Conservation (phyloP, 2,888 invertebrate genomes). For the Coremacera marginata region DNA sequence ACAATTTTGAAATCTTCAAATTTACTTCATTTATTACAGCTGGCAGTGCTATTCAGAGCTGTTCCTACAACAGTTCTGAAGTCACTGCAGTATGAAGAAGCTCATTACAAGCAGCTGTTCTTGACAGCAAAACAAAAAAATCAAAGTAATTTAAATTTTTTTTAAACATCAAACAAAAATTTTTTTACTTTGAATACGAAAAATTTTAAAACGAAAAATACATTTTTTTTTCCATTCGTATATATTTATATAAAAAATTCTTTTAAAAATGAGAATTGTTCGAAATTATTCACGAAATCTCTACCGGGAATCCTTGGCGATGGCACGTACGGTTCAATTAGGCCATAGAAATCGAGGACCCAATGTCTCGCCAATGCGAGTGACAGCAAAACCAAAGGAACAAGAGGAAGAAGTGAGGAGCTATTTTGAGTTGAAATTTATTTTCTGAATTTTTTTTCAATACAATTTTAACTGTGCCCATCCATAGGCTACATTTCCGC, state of each 20-base stretch:
- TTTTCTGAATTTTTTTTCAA: not conserved
- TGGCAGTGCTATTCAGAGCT: not conserved
- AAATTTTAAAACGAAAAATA: not conserved
- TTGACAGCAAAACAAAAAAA: not conserved
- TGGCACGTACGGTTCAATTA: not conserved
- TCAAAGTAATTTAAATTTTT: slow-evolving; percentile 4
- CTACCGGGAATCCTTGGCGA: slow-evolving; percentile 8
- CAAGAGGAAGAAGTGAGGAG: slow-evolving; percentile 25
- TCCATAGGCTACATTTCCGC: slow-evolving; percentile 69
- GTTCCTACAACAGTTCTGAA: not conserved
- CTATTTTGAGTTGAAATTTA: not conserved
- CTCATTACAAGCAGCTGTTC: slow-evolving; percentile 10
- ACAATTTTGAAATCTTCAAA: not conserved
- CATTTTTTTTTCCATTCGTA: not conserved
- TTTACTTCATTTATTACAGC: not conserved
- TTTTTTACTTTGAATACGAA: not conserved
- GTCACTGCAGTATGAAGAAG: not conserved
- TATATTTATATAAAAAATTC: not conserved
- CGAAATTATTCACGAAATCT: not conserved
- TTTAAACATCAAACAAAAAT: slow-evolving; percentile 23
- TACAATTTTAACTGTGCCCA: slow-evolving; percentile 6
- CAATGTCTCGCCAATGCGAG: not conserved
- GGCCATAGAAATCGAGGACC: not conserved
- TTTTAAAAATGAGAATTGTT: slow-evolving; percentile 14
- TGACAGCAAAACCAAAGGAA: slow-evolving; percentile 32